phyloP scores from a whole-genome alignment of 2,113 vertebrate genomes.

The Sialia sialis region DNA sequence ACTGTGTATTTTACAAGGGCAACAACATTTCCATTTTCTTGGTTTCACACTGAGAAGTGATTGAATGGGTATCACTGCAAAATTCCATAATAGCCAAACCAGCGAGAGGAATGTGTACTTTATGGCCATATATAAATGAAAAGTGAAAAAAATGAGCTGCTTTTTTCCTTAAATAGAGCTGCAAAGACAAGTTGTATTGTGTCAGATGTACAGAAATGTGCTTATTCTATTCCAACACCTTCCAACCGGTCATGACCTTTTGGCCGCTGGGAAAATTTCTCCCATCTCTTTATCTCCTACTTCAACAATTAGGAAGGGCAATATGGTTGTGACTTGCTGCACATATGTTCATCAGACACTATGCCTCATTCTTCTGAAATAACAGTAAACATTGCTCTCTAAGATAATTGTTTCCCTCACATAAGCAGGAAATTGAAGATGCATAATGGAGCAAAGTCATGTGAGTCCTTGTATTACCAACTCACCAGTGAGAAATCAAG shows the following conservation, averaged over 20 bases:
- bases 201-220: background rate
- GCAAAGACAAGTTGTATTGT: background rate
- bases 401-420: background rate
- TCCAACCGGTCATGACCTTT: background rate
- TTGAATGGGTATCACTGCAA: background rate
- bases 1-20: conserved; percentile 66
- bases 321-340: background rate
- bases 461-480: background rate
- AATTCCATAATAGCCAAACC: conserved; percentile 56
- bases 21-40: conserved; percentile 48
- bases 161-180: background rate
- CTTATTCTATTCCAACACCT: background rate
- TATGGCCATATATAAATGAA: background rate
- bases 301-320: background rate
- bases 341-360: background rate
- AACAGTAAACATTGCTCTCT: background rate
- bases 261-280: background rate
- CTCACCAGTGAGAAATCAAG: background rate
- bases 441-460: background rate
- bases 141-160: accelerated
- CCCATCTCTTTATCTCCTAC: background rate
- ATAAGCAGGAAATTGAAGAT: background rate
- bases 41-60: conserved; percentile 59
- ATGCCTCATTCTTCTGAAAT: background rate
- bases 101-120: conserved; percentile 37